Conservation (phyloP, 30 jellyfish, hydroid and myxozoan genomes). For the Pseudorhiza aurosa region DNA sequence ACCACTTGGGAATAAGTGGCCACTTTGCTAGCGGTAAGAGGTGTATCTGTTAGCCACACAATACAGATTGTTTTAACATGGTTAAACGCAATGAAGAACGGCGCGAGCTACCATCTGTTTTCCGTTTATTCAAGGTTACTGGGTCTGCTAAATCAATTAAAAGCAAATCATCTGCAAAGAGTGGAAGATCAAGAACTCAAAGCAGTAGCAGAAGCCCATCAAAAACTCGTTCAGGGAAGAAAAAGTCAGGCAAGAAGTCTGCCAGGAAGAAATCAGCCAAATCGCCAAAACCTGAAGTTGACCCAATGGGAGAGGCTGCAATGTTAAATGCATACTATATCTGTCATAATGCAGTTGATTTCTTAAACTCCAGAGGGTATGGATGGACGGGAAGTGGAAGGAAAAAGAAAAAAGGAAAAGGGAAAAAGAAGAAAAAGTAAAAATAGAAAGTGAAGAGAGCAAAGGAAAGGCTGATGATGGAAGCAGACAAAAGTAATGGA, state of each 20-base stretch:
- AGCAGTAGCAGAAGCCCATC: slow-evolving; percentile 57
- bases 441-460: no score
- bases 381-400: slow-evolving; percentile 47
- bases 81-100: no score
- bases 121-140: not conserved
- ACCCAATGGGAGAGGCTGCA: slow-evolving; percentile 58
- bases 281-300: slow-evolving; percentile 44
- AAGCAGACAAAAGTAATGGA: no score
- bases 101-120: no score
- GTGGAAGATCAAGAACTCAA: not conserved
- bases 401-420: slow-evolving; percentile 56
- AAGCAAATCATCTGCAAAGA: slow-evolving; percentile 23
- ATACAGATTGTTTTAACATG: no score
- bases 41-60: no score
- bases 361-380: slow-evolving; percentile 69
- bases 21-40: no score
- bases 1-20: no score
- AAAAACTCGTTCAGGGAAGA: slow-evolving; percentile 48
- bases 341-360: slow-evolving; percentile 82
- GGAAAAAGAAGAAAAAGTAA: slow-evolving; percentile 58
- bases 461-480: no score
- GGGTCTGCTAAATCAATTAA: not conserved
- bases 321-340: slow-evolving; percentile 80
- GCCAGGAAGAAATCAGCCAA: slow-evolving; percentile 50
- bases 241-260: slow-evolving; percentile 37